Evolutionary conservation across 53 echinoderm and acorn worm genomes (phyloP).

Genomic region (Holothuria leucospilota): DNA sequence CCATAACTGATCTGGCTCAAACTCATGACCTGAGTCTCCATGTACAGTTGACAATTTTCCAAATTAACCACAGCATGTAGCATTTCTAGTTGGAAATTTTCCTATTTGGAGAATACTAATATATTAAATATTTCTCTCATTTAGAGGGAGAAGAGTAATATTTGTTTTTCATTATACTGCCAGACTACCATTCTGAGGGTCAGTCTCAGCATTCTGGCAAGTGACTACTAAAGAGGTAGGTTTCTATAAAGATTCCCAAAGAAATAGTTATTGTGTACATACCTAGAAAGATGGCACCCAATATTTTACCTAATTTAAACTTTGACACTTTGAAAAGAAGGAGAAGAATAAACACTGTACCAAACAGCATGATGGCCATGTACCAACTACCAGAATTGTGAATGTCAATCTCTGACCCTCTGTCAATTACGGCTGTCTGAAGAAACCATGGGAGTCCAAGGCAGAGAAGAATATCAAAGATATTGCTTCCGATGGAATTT

Average conservation of each 20-base stretch:
- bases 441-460: conserved; percentile 95
- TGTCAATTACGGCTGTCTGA: conserved; percentile 62
- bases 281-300: conserved; percentile 63
- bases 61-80: too few relatives aligned
- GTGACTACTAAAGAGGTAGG: conserved; percentile 59
- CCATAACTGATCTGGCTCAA: too few relatives aligned
- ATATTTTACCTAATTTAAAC: conserved; percentile 70
- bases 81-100: too few relatives aligned
- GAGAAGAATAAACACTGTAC: conserved; percentile 65
- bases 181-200: too few relatives aligned
- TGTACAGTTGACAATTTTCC: too few relatives aligned
- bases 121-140: too few relatives aligned
- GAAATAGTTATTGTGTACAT: conserved; percentile 70
- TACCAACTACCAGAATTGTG: conserved; percentile 58
- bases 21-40: too few relatives aligned
- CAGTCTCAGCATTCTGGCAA: conserved; percentile 15
- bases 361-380: conserved; percentile 69
- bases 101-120: too few relatives aligned
- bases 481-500: conserved; percentile 89
- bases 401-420: conserved; percentile 6
- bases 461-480: conserved; percentile 90
- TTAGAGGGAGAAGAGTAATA: too few relatives aligned
- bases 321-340: conserved; percentile 60
- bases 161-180: too few relatives aligned
- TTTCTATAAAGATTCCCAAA: conserved; percentile 71